These are phyloP conservation scores for Deilephila elpenor DNA, from an alignment of 2,888 invertebrate genomes.

Conservation along the genomic window DNA sequence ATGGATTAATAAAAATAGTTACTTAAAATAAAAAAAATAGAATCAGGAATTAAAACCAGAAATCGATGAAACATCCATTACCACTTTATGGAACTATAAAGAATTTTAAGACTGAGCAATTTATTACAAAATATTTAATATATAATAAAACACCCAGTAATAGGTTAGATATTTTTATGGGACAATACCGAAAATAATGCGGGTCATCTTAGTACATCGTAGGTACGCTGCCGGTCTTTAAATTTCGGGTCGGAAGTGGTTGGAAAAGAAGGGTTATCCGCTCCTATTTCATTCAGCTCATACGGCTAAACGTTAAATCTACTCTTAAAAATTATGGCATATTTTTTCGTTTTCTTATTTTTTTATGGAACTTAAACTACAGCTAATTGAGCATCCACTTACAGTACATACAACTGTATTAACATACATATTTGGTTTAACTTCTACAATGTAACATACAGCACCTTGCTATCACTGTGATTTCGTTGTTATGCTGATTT, in stretches of 20 bases:
- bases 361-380: slow-evolving; percentile 38
- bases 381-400: slow-evolving; percentile 65
- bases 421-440: slow-evolving; percentile 74
- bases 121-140: too few species aligned
- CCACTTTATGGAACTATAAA: too few species aligned
- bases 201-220: too few species aligned
- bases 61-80: too few species aligned
- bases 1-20: slow-evolving; percentile 2
- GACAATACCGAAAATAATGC: too few species aligned
- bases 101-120: too few species aligned
- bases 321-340: slow-evolving; percentile 65
- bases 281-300: slow-evolving; percentile 31
- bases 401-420: slow-evolving; percentile 54
- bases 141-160: too few species aligned
- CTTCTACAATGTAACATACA: slow-evolving; percentile 70
- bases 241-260: too few species aligned
- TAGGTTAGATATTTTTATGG: too few species aligned
- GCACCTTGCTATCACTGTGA: slow-evolving; percentile 75
- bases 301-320: slow-evolving; percentile 33
- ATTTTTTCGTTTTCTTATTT: slow-evolving; percentile 46
- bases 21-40: not conserved
- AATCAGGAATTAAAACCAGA: too few species aligned
- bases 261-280: too few species aligned
- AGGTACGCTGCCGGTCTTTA: too few species aligned
- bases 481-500: slow-evolving; percentile 59